Percentiles rank a stretch among this genome's conserved stretches.
These are phyloP conservation scores for Parus major DNA, from an alignment of 2,113 vertebrate genomes.

Conservation along the genomic window DNA sequence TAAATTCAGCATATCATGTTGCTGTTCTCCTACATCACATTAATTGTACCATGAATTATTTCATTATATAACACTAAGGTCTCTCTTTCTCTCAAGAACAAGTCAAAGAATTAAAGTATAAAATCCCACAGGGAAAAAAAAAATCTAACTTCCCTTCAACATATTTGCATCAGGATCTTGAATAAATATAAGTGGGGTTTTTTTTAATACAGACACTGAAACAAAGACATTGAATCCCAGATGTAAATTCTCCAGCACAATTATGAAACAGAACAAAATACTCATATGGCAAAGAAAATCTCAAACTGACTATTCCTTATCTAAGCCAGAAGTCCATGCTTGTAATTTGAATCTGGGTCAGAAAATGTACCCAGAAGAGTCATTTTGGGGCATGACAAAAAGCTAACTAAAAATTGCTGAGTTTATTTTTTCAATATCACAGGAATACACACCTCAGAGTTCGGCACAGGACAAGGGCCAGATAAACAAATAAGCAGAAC, in stretches of 20 bases:
- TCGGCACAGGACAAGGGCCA: not conserved
- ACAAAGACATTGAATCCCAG: constrained; percentile 49
- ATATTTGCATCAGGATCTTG: constrained; percentile 31
- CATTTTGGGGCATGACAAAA: not conserved
- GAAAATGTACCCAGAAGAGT: not conserved
- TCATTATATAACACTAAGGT: constrained; percentile 62
- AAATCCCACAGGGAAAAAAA: not conserved
- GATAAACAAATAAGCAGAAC: not conserved
- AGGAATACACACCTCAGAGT: not conserved
- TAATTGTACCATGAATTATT: constrained; percentile 72
- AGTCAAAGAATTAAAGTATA: constrained; percentile 23
- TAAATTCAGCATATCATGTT: constrained; percentile 69
- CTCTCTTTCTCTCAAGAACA: constrained; percentile 42
- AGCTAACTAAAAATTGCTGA: not conserved
- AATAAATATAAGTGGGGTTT: constrained; percentile 3
- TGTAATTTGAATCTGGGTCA: not conserved
- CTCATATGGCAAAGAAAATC: not conserved
- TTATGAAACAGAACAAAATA: constrained; percentile 24
- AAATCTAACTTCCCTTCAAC: constrained; percentile 29
- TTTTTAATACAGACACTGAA: constrained; percentile 27
- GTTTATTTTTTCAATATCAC: not conserved
- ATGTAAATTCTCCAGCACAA: not conserved
- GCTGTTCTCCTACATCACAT: constrained; percentile 64
- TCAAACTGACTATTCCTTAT: not conserved
- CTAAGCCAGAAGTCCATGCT: not conserved